These are phyloP conservation scores for Temnothorax nylanderi DNA, from an alignment of 1,140 invertebrate genomes.

Conservation along the genomic window DNA sequence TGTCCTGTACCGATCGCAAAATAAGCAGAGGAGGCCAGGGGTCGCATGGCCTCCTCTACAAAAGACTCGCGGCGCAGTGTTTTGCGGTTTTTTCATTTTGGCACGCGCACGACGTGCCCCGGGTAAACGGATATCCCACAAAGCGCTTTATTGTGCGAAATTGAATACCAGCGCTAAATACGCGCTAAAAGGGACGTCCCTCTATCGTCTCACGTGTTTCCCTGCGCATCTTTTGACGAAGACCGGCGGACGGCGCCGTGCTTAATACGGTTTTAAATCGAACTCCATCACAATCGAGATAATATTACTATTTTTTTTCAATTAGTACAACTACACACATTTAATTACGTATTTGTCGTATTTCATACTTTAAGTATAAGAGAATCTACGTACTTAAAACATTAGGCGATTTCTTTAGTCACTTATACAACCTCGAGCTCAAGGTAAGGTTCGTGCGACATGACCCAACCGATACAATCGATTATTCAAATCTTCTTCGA, in stretches of 20 bases:
- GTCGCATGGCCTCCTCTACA: conserved; percentile 61
- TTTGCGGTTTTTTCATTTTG: conserved; percentile 85
- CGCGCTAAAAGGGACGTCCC: conserved; percentile 69
- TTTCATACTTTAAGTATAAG: not conserved
- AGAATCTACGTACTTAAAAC: not conserved
- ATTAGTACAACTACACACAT: not conserved
- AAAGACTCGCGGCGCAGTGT: conserved; percentile 75
- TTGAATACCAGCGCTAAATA: conserved; percentile 80
- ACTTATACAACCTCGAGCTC: not conserved
- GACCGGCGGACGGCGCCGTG: not conserved
- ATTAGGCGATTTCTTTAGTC: not conserved
- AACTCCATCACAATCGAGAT: not conserved
- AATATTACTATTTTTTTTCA: not conserved
- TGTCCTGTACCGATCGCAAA: not conserved
- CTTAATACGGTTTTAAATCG: conserved; percentile 18
- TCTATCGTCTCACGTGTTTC: conserved; percentile 34
- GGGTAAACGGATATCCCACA: conserved; percentile 84
- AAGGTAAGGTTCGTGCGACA: conserved; percentile 40
- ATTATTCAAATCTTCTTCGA: conserved; percentile 58
- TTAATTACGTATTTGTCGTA: not conserved
- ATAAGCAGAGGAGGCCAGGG: not conserved
- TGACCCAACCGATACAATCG: conserved; percentile 39
- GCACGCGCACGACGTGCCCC: conserved; percentile 81
- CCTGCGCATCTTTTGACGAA: conserved; percentile 63
- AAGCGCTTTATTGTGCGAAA: conserved; percentile 85